Evolutionary conservation across 2,797 vertebrate species (phyloP).

Genomic region (Malurus splendens): DNA sequence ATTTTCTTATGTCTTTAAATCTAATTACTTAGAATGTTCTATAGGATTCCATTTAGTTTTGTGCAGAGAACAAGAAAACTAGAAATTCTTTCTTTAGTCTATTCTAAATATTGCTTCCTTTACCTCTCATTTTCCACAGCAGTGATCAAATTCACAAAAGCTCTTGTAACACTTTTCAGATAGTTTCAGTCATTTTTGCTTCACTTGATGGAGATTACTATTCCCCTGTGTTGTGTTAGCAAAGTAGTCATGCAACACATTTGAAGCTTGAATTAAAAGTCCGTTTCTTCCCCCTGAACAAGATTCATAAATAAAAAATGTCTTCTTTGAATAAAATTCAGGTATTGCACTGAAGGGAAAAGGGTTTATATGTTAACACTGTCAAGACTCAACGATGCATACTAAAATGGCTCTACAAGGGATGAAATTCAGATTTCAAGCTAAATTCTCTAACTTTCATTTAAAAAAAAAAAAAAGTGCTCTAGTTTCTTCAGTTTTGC

Average conservation of each 20-base stretch:
- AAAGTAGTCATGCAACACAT: slow-evolving; percentile 18
- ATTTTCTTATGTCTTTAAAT: not conserved
- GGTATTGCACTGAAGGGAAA: not conserved
- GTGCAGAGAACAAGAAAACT: not conserved
- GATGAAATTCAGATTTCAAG: not conserved
- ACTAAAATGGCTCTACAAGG: not conserved
- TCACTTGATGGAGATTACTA: slow-evolving; percentile 24
- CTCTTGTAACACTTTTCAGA: not conserved
- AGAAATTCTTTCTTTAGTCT: not conserved
- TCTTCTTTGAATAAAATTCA: slow-evolving; percentile 9
- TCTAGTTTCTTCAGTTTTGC: not conserved
- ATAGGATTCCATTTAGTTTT: not conserved
- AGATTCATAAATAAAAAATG: slow-evolving; percentile 58
- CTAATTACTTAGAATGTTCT: not conserved
- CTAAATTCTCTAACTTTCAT: not conserved
- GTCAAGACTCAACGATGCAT: not conserved
- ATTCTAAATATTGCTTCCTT: not conserved
- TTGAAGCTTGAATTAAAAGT: slow-evolving; percentile 43
- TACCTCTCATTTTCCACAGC: not conserved
- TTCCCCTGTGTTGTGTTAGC: slow-evolving; percentile 40
- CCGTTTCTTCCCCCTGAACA: not conserved
- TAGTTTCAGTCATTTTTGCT: slow-evolving; percentile 21
- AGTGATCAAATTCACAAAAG: not conserved
- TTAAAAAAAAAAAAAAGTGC: not conserved
- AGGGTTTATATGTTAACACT: slow-evolving; percentile 7